A percentile compares a stretch with the other conserved stretches of the same genome.
These are phyloP conservation scores for Cotesia vestalis DNA, from an alignment of 1,140 invertebrate species.

Conservation along the genomic window DNA sequence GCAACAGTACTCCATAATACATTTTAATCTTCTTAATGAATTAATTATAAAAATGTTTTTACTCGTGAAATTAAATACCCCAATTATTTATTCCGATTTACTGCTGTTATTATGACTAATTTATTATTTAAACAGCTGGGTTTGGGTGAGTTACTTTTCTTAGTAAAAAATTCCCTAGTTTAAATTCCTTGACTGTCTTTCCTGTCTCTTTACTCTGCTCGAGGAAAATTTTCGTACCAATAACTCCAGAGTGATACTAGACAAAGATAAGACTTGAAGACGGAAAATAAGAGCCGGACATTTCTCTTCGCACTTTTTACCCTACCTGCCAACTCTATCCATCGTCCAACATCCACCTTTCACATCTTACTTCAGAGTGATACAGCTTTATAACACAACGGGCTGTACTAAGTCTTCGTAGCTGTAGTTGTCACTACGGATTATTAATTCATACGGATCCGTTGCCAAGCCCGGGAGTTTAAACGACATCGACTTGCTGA, in stretches of 20 bases:
- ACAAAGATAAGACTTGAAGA: too few relatives aligned
- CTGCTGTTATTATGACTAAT: too few relatives aligned
- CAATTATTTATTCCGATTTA: too few relatives aligned
- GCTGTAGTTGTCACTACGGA: conserved; percentile 26
- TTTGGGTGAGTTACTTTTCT: background rate
- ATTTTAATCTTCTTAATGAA: too few relatives aligned
- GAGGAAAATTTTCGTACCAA: conserved; percentile 25
- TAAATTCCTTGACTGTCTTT: conserved; percentile 29
- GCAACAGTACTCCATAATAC: background rate
- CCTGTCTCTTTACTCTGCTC: too few relatives aligned
- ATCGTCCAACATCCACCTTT: conserved; percentile 22
- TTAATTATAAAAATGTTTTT: too few relatives aligned
- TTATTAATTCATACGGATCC: conserved; percentile 42
- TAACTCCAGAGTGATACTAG: conserved; percentile 24
- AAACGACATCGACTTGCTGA: conserved; percentile 25
- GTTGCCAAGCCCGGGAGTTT: conserved; percentile 24
- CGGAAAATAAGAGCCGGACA: too few relatives aligned
- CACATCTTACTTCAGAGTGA: conserved; percentile 20
- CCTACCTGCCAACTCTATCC: conserved; percentile 6
- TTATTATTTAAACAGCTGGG: too few relatives aligned
- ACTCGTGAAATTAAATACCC: too few relatives aligned
- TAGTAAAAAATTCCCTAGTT: background rate
- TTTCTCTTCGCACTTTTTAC: background rate
- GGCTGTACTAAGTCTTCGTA: background rate
- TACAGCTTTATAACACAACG: too few relatives aligned